Evolutionary conservation across 2,797 vertebrate genomes (phyloP).

Genomic region (Aotus griseimembra): DNA sequence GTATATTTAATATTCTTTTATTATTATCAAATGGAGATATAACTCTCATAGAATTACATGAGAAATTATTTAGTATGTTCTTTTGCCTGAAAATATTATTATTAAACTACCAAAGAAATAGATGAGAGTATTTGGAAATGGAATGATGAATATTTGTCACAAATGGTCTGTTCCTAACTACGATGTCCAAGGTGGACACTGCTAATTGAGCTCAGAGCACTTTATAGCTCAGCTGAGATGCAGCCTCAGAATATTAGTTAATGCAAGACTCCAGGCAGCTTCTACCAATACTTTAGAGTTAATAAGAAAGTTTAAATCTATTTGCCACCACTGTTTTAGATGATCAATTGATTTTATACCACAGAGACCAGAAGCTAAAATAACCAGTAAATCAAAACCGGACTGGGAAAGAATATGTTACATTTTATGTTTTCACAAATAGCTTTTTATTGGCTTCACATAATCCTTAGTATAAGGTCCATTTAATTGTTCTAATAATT

Average conservation of each 20-base stretch:
- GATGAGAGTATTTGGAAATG: not conserved
- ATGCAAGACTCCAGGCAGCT: not conserved
- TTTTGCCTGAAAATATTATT: not conserved
- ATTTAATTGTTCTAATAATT: not conserved
- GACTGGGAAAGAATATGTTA: not conserved
- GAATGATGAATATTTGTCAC: not conserved
- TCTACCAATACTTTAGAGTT: not conserved
- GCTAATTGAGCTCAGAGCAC: not conserved
- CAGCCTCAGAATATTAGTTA: not conserved
- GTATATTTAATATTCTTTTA: not conserved
- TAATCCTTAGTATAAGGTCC: not conserved
- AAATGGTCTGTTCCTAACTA: not conserved
- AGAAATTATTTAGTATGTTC: not conserved
- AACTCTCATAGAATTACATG: not conserved
- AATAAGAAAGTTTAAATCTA: not conserved
- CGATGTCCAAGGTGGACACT: not conserved
- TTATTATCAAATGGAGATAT: not conserved
- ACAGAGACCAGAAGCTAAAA: conserved; percentile 11
- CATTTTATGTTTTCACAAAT: not conserved
- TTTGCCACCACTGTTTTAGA: not conserved
- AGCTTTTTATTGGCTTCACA: not conserved
- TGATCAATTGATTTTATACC: not conserved
- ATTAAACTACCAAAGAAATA: not conserved
- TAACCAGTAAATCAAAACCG: conserved; percentile 31
- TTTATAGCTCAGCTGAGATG: not conserved